phyloP scores from a whole-genome alignment of 2,113 vertebrate species.

The Nesospiza acunhae region DNA sequence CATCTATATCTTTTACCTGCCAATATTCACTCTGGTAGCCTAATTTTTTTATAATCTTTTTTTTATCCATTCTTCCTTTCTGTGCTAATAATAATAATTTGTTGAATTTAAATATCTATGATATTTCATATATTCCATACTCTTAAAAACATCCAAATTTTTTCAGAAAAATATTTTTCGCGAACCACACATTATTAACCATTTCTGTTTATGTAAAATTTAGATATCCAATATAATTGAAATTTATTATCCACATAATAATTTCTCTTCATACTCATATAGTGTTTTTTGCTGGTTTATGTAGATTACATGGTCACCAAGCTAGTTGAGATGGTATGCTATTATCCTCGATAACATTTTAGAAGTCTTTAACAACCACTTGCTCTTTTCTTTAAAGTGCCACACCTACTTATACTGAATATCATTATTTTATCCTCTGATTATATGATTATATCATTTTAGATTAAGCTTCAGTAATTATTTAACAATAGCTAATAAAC shows the following conservation, averaged over 20 bases:
- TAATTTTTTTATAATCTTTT: background rate
- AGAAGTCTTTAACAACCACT: background rate
- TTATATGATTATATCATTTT: slow-evolving; percentile 44
- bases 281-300: background rate
- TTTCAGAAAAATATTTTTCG: background rate
- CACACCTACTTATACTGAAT: background rate
- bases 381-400: slow-evolving; percentile 3
- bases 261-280: background rate
- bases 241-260: background rate
- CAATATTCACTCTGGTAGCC: background rate
- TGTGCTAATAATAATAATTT: background rate
- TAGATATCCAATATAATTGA: background rate
- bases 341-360: background rate
- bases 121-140: background rate
- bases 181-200: background rate
- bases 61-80: background rate
- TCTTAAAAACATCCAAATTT: background rate
- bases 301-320: background rate
- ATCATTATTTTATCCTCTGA: slow-evolving; percentile 52
- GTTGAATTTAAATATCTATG: background rate
- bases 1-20: background rate
- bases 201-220: background rate
- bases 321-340: background rate
- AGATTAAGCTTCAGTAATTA: slow-evolving; percentile 50
- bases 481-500: slow-evolving; percentile 57